Evolutionary conservation across 1,140 invertebrate genomes (phyloP).

Genomic region (Bombus consobrinus): DNA sequence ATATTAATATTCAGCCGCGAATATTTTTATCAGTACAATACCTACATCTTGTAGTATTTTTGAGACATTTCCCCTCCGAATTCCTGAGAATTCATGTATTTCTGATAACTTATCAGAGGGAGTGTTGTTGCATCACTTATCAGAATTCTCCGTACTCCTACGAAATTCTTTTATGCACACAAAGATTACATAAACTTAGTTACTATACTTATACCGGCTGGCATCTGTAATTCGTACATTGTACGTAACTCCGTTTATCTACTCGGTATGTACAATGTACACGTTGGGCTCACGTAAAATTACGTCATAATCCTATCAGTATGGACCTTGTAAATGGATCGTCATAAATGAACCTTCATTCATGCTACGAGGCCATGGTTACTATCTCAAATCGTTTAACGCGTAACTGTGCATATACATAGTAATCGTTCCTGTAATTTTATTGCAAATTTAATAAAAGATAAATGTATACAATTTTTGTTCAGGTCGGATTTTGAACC

Average conservation of each 20-base stretch:
- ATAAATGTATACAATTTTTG: no score
- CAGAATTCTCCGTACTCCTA: conserved; percentile 7
- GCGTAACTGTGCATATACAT: no score
- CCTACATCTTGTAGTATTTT: no score
- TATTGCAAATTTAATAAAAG: background rate
- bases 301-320: conserved; percentile 57
- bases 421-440: background rate
- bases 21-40: no score
- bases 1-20: no score
- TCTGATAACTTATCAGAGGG: background rate
- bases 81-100: background rate
- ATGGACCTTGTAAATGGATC: conserved; percentile 34
- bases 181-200: conserved; percentile 11
- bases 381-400: conserved; percentile 20
- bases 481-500: background rate
- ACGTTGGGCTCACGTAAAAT: conserved; percentile 47
- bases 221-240: conserved; percentile 11
- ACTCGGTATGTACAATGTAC: background rate
- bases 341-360: conserved; percentile 56
- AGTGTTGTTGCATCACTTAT: conserved; percentile 23
- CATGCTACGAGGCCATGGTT: conserved; percentile 54
- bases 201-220: background rate
- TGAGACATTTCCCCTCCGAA: no score
- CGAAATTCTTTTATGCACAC: conserved; percentile 17
- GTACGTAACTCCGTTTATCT: conserved; percentile 33